These are phyloP conservation scores for Nothura maculosa DNA, from an alignment of 2,797 vertebrate genomes.

Conservation along the genomic window DNA sequence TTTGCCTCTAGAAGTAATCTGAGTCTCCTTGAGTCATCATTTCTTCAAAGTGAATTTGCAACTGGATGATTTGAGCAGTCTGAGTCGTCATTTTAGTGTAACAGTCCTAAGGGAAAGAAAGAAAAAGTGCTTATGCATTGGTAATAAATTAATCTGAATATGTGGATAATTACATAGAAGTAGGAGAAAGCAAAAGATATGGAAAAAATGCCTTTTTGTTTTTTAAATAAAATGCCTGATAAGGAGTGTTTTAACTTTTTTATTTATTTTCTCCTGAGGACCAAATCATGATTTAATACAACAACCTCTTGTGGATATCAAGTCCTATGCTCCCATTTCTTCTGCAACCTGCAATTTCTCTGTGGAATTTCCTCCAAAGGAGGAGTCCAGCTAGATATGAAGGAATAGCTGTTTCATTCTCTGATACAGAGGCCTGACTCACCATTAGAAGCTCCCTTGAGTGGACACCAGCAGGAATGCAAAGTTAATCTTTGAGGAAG, in stretches of 20 bases:
- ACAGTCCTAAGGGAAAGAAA: conserved; percentile 6
- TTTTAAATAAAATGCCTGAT: not conserved
- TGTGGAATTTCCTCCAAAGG: not conserved
- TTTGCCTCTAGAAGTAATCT: conserved; percentile 51
- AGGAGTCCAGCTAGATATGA: not conserved
- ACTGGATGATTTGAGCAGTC: not conserved
- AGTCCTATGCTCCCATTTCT: not conserved
- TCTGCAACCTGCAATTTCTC: not conserved
- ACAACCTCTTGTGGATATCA: not conserved
- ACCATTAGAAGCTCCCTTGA: not conserved
- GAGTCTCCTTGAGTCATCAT: conserved; percentile 39
- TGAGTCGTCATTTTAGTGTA: conserved; percentile 17
- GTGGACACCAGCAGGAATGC: not conserved
- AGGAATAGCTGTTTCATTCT: fast-evolving
- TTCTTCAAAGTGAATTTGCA: conserved; percentile 54
- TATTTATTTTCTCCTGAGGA: not conserved
- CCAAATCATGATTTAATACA: not conserved
- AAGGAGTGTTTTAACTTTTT: not conserved
- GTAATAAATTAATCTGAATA: not conserved
- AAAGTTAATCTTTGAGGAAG: not conserved
- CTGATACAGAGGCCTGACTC: too few species aligned
- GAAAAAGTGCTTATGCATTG: not conserved
- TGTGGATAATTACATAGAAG: not conserved
- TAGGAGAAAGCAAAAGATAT: not conserved
- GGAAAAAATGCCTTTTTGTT: not conserved